Evolutionary conservation across 2,888 invertebrate genomes (phyloP), one percentile per base, ranked within the genome.

Genomic region (Heliconius cydno): DNA sequence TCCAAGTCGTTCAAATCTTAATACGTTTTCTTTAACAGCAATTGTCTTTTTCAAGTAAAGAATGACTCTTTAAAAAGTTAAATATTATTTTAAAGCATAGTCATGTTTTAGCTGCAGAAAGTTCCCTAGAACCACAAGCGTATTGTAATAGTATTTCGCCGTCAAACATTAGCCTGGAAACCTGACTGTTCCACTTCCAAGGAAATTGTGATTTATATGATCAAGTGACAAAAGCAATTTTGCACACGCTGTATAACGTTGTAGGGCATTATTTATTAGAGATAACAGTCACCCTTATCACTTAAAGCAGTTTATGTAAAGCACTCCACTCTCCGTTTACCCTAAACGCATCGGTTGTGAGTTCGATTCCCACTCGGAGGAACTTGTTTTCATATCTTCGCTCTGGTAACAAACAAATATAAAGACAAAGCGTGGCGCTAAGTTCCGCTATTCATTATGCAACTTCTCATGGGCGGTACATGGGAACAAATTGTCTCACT

Each of bases 101-200:
- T 34, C 22, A 68, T 38, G 7, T 41, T 25, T 41, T 68, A 41
- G 12, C 25, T 13, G n/a, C 38, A 41, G 68, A 34, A 68, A 68
- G 38, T n/a, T n/a, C 13, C n/a, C n/a, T n/a, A n/a, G 13, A 38
- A 25, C 41, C 41, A 25, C 41, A 5, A 68, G 1, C n/a, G 38
- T 41, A 25, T 70, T 15, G 15, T 41, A 46, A 25, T 9, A 46
- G 15, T 70, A 30, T 34, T 67, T 15, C n/a, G 7, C 25, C 13
- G 15, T 15, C 41, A 70, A 15, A 46, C 70, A 46, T 28, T 70
- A 70, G 15, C 25, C 70, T 46, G 41, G 25, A 41, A 70, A 46
- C 41, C 41, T 70, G 70, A 46, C 25, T 25, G 70, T 70, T 70
- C 70, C 41, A 70, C 41, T 70, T 70, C 25, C 25, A 46, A 46